A percentile compares a stretch with the other conserved stretches of the same genome.
Evolutionary conservation across 2,888 invertebrate genomes (phyloP).

Genomic region (Orchesellides sinensis): DNA sequence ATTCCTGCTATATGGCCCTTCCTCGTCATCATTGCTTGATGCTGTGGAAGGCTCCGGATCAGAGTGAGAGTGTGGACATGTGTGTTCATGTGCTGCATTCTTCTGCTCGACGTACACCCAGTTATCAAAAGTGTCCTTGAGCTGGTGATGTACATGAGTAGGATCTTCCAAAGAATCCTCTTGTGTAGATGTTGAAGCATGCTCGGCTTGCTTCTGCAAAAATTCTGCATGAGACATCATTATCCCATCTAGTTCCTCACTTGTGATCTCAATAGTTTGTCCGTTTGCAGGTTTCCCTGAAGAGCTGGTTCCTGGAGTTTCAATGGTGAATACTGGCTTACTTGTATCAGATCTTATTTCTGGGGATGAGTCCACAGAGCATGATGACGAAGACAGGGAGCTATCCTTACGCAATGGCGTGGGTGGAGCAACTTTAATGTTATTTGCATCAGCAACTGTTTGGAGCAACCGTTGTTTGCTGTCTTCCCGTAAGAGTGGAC

Average conservation of each 20-base stretch:
- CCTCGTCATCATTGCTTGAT: slow-evolving; percentile 70
- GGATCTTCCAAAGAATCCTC: slow-evolving; percentile 65
- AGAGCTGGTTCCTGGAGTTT: not conserved
- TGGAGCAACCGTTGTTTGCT: slow-evolving; percentile 74
- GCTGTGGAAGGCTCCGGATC: slow-evolving; percentile 67
- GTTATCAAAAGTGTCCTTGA: slow-evolving; percentile 76
- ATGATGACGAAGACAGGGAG: slow-evolving; percentile 64
- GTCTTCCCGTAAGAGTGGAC: slow-evolving; percentile 69
- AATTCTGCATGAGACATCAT: slow-evolving; percentile 76
- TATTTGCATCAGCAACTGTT: slow-evolving; percentile 72
- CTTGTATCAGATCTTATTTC: slow-evolving; percentile 59
- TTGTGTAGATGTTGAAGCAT: not conserved
- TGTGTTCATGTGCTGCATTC: slow-evolving; percentile 70
- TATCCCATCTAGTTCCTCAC: slow-evolving; percentile 75
- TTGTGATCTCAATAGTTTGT: slow-evolving; percentile 75
- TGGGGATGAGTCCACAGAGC: slow-evolving; percentile 67
- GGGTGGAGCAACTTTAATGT: slow-evolving; percentile 71
- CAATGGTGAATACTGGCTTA: slow-evolving; percentile 49
- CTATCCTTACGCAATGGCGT: slow-evolving; percentile 70
- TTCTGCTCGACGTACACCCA: slow-evolving; percentile 77
- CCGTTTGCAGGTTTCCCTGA: slow-evolving; percentile 38
- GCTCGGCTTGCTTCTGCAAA: slow-evolving; percentile 68
- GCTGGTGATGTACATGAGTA: not conserved
- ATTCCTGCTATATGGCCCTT: slow-evolving; percentile 67
- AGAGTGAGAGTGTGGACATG: slow-evolving; percentile 63